Conservation (phyloP, 2,797 vertebrate genomes). For the Bradypodion pumilum region DNA sequence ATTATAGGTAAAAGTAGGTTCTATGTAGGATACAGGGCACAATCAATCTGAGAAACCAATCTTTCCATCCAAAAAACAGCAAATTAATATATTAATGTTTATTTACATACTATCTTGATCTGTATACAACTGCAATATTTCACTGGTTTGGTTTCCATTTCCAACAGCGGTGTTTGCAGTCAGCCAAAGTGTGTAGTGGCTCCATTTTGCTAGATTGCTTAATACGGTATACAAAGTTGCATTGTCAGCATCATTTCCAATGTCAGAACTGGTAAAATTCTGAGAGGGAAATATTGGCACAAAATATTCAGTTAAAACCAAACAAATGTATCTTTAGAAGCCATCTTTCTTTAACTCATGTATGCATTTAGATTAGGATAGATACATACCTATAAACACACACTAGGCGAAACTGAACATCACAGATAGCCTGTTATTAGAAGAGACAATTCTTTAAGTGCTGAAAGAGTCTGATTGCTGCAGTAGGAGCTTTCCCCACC, state of each 20-base stretch:
- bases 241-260: constrained; percentile 60
- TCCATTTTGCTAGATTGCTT: constrained; percentile 84
- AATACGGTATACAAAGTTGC: constrained; percentile 76
- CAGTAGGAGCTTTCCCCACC: too few relatives aligned
- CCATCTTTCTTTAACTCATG: background rate
- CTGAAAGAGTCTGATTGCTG: too few relatives aligned
- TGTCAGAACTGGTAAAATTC: constrained; percentile 79
- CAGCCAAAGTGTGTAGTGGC: constrained; percentile 89
- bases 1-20: background rate
- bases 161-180: constrained; percentile 89
- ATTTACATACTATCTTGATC: constrained; percentile 89
- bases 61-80: background rate
- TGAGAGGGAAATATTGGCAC: constrained; percentile 65
- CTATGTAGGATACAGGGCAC: background rate
- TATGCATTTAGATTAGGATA: background rate
- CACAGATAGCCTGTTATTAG: too few relatives aligned
- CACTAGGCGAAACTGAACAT: background rate
- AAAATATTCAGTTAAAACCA: background rate
- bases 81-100: background rate
- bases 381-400: background rate
- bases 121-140: constrained; percentile 80
- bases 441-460: too few relatives aligned
- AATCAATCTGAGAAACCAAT: background rate
- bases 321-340: background rate
- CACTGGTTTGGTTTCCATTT: constrained; percentile 88